phyloP scores from a whole-genome alignment of 1,140 invertebrate genomes.

The Chelonus insularis region DNA sequence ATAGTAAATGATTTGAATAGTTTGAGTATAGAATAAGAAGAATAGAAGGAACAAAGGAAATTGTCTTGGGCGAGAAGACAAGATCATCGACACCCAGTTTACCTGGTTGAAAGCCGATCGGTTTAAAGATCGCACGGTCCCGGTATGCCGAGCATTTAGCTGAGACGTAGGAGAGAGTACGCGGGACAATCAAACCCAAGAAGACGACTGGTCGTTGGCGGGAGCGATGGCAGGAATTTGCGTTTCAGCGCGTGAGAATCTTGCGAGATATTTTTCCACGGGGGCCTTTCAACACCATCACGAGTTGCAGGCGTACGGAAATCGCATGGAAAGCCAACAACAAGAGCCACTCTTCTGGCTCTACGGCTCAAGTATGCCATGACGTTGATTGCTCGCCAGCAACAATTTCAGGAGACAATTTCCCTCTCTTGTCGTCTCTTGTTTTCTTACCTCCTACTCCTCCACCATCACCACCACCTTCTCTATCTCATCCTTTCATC shows the following conservation, averaged over 20 bases:
- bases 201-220: constrained; percentile 7
- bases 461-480: constrained; percentile 5
- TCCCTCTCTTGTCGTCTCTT: constrained; percentile 5
- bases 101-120: constrained; percentile 22
- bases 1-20: constrained; percentile 10
- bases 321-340: constrained; percentile 22
- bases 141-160: constrained; percentile 31
- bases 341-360: not conserved
- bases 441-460: constrained; percentile 8
- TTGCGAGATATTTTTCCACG: constrained; percentile 29
- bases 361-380: constrained; percentile 14
- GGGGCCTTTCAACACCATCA: constrained; percentile 23
- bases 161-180: constrained; percentile 12
- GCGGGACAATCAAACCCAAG: constrained; percentile 24
- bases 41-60: constrained; percentile 24
- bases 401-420: constrained; percentile 30
- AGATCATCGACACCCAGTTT: constrained; percentile 24
- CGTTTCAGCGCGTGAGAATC: constrained; percentile 34
- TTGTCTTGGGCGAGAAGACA: constrained; percentile 22
- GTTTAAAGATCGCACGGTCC: constrained; percentile 28
- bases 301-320: constrained; percentile 6
- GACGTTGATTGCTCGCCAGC: constrained; percentile 27
- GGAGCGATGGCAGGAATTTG: constrained; percentile 22
- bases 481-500: constrained; percentile 18
- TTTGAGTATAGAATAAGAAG: not conserved